Evolutionary conservation across 64 coral and sea anemone genomes (phyloP).

Genomic region (Pachyseris speciosa): DNA sequence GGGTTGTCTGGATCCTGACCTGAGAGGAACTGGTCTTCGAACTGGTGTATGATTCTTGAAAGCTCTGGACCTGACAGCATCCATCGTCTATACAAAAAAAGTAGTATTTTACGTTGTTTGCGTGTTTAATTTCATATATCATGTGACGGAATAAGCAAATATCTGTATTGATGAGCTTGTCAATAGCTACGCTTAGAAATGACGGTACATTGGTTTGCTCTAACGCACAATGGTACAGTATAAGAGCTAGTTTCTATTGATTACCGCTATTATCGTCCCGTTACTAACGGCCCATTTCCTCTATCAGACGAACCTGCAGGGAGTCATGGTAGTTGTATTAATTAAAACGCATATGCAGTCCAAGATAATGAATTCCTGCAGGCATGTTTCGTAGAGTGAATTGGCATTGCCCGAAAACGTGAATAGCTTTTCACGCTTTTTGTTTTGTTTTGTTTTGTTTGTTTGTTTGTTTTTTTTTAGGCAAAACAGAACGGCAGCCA

Average conservation of each 20-base stretch:
- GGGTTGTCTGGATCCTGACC: conserved; percentile 66
- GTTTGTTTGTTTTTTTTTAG: too few relatives aligned
- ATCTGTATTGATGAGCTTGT: neutral
- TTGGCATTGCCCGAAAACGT: neutral
- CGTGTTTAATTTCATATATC: neutral
- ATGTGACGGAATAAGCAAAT: neutral
- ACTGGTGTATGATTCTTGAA: conserved; percentile 61
- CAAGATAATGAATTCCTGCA: neutral
- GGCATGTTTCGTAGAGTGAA: neutral
- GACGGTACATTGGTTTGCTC: neutral
- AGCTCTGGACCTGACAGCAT: conserved; percentile 62
- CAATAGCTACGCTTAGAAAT: neutral
- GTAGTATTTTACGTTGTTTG: neutral
- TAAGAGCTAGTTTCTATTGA: neutral
- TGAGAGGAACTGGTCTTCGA: conserved; percentile 63
- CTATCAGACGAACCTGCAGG: neutral
- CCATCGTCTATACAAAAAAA: conserved; percentile 58
- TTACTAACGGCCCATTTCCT: neutral
- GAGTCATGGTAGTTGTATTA: neutral
- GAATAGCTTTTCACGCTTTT: neutral
- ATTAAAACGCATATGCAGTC: neutral
- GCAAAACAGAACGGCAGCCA: neutral
- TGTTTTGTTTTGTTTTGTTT: too few relatives aligned
- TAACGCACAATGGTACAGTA: neutral
- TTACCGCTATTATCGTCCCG: neutral